phyloP scores from a whole-genome alignment of 1,140 invertebrate species.

The Bombus turneri region DNA sequence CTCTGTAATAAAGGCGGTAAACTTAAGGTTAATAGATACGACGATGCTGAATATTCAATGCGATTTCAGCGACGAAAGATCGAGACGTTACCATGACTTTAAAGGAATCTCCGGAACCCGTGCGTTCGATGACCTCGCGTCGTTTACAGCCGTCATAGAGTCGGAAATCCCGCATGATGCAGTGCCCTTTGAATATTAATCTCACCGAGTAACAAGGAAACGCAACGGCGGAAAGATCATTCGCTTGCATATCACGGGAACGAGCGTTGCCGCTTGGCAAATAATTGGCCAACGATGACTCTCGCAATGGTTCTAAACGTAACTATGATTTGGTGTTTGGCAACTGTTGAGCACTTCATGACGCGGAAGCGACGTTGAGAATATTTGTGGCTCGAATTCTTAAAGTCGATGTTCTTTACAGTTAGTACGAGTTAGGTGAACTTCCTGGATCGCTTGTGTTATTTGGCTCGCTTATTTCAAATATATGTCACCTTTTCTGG shows the following conservation, averaged over 20 bases:
- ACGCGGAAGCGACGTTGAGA: neutral
- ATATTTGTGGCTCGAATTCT: neutral
- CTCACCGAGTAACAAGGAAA: conserved; percentile 20
- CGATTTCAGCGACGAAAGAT: conserved; percentile 26
- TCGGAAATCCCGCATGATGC: neutral
- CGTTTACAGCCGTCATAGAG: conserved; percentile 6
- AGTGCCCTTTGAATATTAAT: conserved; percentile 51
- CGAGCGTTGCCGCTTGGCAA: neutral
- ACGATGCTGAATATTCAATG: conserved; percentile 60
- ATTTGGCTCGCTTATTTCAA: neutral
- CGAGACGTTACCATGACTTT: conserved; percentile 51
- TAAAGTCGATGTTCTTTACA: neutral
- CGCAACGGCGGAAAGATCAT: conserved; percentile 2
- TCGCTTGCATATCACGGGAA: neutral
- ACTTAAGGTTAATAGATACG: conserved; percentile 23
- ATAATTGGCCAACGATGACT: neutral
- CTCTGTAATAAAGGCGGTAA: no score
- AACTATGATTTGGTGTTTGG: neutral
- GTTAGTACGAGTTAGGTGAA: neutral
- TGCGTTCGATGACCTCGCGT: conserved; percentile 29
- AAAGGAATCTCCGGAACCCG: conserved; percentile 29
- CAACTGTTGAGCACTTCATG: neutral
- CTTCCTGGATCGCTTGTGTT: neutral
- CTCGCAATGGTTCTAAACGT: neutral
- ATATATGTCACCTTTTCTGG: neutral